Base-by-base conservation (phyloP, 2,888 invertebrate genomes). In the Synanthedon vespiformis region DNA sequence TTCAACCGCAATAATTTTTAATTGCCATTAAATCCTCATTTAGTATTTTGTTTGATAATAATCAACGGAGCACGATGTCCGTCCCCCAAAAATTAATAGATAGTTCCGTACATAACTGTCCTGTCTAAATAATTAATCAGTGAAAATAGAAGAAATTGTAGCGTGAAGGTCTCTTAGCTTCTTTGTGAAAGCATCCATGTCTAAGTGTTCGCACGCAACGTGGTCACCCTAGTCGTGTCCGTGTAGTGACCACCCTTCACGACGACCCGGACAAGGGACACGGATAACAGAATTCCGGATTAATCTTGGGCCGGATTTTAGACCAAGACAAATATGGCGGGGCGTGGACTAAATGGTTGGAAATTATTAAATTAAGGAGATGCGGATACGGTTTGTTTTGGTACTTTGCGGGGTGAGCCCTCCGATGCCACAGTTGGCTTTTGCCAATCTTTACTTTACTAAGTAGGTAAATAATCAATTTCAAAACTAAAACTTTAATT, bases 351-450 rank as follows among this genome's bases (percentile, higher is more conserved):
- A 80, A 82, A 83, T 71, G 80, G 70, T 72, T 73, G 77, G 77
- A 79, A 80, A 81, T 82, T 83, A 82, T 83, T 81, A 74, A 81
- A 83, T 83, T 81, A 83, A 74, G 72, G 69, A 72, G 72, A 72
- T 70, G 67, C 68, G 57, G 65, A 12, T 14, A 49, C 58, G 69
- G 72, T 70, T 69, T 73, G 66, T 71, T 61, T 63, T 66, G 60
- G 61, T 60, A 64, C 52, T 58, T 44, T 13, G 14, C 10, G 34
- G 34, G 34, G 34, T 34, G 34, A 6, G 34, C 34, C 34, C 34
- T 34, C 10, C 8, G 34, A 34, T 10, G 34, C 34, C 34, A 10
- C 34, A 34, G 34, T 34, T 34, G 10, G 34, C 34, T 34, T 34
- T 34, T 34, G 34, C 10, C 34, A 10, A 34, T 8, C 34, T 34